Base-by-base conservation (phyloP, 2,113 vertebrate genomes). In the Mobula hypostoma region DNA sequence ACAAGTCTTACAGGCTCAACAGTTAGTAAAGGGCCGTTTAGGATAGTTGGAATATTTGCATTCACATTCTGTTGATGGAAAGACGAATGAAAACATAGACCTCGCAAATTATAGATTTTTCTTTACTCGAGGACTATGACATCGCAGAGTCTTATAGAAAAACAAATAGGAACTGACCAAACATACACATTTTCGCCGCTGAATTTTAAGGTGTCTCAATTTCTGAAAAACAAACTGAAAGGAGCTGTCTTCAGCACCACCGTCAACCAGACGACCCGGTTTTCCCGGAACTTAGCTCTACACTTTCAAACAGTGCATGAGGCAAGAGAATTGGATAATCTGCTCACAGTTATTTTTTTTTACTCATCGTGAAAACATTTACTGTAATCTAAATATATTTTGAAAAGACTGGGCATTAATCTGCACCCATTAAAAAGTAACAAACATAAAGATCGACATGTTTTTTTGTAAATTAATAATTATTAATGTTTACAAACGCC, bases 241-340 rank as follows among this genome's bases (percentile, higher is more conserved):
- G 90, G 68, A 74, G 68, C 91, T 93, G 91, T 74, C 72, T 76
- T 93, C 68, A 76, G 91, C 70, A 93, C 91, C 68, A 87, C 9
- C 56, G 48, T 56, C 7, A 7, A 0, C 29, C 83, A 74, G 74
- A 19, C 2, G 32, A 74, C 68, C 48, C 48, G 48, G 27, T 29
- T 6, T 76, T 93, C 72, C 68, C 56, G 19, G 48, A 21, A 17
- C 5, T 48, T 61, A 56, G 27, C 40, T 29, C 11, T 11, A 48
- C 24, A 48, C 19, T 5, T 93, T 5, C 9, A 15, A 93, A 72
- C 68, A 92, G 48, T 27, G 32, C 66, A 40, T 4, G 66, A 29
- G n/a, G 12, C 14, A 36, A 32, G 5, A 7, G 36, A 76, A 11
- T 0, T 27, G 40, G 17, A 76, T 48, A 56, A 74, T 36, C 27